Percentiles rank a stretch among this genome's conserved stretches.
Conservation (phyloP, 1,140 invertebrate genomes). For the Trachelipus rathkii region DNA sequence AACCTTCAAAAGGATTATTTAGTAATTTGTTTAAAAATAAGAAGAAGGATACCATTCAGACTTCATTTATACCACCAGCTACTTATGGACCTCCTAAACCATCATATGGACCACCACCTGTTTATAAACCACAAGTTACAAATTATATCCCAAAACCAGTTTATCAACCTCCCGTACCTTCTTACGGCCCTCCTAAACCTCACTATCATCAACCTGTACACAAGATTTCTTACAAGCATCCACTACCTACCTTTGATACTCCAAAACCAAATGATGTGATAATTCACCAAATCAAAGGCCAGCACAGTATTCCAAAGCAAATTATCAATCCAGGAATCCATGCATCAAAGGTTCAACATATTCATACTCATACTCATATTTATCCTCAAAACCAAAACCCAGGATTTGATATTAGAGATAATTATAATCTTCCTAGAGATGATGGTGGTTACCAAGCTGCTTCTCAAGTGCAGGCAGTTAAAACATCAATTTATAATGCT, state of each 20-base stretch:
- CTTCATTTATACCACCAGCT: slow-evolving; percentile 9
- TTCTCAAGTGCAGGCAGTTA: background rate
- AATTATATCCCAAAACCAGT: slow-evolving; percentile 2
- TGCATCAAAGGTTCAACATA: slow-evolving; percentile 23
- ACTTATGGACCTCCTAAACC: slow-evolving; percentile 7
- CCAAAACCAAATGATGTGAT: slow-evolving; percentile 6
- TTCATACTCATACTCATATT: slow-evolving; percentile 29
- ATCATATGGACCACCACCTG: slow-evolving; percentile 3
- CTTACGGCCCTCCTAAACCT: slow-evolving; percentile 13
- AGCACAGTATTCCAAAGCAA: slow-evolving; percentile 10
- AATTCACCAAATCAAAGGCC: background rate
- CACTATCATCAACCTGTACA: slow-evolving; percentile 2
- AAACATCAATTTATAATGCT: background rate
- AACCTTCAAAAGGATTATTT: slow-evolving; percentile 12
- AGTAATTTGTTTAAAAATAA: slow-evolving; percentile 17
- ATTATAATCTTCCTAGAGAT: background rate
- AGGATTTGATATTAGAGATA: background rate
- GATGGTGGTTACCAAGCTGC: background rate
- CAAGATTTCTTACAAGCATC: background rate
- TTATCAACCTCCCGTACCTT: slow-evolving; percentile 6
- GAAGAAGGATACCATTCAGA: slow-evolving; percentile 21
- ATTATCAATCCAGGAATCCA: slow-evolving; percentile 14
- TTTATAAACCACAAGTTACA: slow-evolving; percentile 10
- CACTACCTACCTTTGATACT: background rate
- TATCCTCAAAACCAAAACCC: slow-evolving; percentile 4